Base-by-base conservation (phyloP, 2,888 invertebrate species). In the Melipona bicolor region DNA sequence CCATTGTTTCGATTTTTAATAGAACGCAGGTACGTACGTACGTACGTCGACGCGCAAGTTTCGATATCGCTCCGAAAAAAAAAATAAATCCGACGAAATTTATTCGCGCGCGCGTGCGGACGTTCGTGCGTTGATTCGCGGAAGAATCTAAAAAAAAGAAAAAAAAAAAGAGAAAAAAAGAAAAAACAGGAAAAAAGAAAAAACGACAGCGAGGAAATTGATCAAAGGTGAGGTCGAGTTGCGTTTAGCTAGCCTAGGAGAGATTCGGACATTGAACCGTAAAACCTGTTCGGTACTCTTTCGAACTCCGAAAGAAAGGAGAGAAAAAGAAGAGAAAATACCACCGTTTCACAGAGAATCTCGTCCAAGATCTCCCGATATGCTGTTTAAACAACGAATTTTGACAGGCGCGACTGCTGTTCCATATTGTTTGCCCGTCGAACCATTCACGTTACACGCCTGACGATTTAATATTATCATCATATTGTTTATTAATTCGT, bases 391-490 rank as follows among this genome's bases (percentile, higher is more conserved):
- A 70, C 71, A 32, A 71, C 36, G 36, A 75, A 81, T 83, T 70
- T 61, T 32, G 49, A 52, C 49, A 27, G 50, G 15, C 74, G n/a
- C 54, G 17, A 56, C 54, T 71, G 75, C 54, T 56, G 67, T 54
- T 56, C 54, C 62, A n/a, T 67, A 76, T 83, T 76, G 76, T 62
- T 75, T 62, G 32, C 71, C 56, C 65, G 70, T 19, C 81, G n/a
- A 71, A 15, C 49, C 54, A 65, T 54, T 71, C 49, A 3, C n/a
- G 27, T 72, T 68, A 36, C 32, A 77, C 65, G 65, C 4, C 13
- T 11, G 24, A 24, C 50, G 54, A 78, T 75, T 71, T 70, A 81
- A 80, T 83, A 83, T 76, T 76, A 72, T 56, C 27, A 76, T 62
- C 62, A 50, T 52, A 68, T 76, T 76, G 71, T 76, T 71, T 62